Base-by-base conservation (phyloP, 23 tunicate genomes). In the Ciona savignyi region DNA sequence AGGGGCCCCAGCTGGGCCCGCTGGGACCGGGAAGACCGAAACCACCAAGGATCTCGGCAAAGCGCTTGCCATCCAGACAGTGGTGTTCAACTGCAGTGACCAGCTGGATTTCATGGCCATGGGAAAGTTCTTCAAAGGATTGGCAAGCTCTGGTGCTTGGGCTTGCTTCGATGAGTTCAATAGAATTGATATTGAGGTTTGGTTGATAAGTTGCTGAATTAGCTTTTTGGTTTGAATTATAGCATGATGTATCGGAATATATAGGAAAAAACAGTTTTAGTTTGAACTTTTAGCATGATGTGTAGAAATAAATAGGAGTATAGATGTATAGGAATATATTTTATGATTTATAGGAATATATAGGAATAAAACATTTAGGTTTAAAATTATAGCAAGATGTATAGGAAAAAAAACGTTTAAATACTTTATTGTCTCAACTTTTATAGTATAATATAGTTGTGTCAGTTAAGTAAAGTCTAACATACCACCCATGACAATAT, bases 1-100 rank as follows among this genome's bases (percentile, higher is more conserved):
- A 25, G 98, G 98, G 21, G 98, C 98, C 30, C 98, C 98, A 21
- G 98, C 98, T 31, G 98, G 98, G 22, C 97, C 97, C 23, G 97
- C 97, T 63, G 97, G 97, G 3, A 91, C 97, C 15, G 97, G 97
- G 22, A 91, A 91, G 63, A 91, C 97, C 0, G 97, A 91, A 56
- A 91, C 97, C 3, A 91, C 97, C 34, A 91, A 93, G 51, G 98
- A 93, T 82, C 65, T 93, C 27, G 98, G 98, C 62, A 93, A 93
- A 66, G 98, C 98, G 1, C 85, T 93, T 32, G 98, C 98, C 34
- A 86, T 93, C 28, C 98, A 93, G 61, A 86, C 93, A 0, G 98
- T 93, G 20, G 98, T 93, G 72, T 93, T 93, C 78, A 93, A 93
- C 91, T 93, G 98, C 75, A 81, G 88, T 60, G 98, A 93, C 68